Evolutionary conservation across 2,888 invertebrate species (phyloP), one percentile per base, ranked within the genome.

Genomic region (Arrhopalites spinosus): DNA sequence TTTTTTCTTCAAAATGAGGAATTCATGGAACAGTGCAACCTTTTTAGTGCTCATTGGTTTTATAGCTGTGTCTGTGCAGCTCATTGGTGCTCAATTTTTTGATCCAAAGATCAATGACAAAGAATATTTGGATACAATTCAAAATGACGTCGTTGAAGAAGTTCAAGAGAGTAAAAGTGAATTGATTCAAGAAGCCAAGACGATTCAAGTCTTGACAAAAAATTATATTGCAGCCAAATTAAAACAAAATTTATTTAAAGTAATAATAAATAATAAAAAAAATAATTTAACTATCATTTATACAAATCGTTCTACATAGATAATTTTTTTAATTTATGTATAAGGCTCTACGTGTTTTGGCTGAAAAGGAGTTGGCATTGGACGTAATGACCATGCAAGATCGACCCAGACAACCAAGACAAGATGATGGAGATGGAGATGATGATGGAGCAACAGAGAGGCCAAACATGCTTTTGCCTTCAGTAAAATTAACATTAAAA

Each of bases 291-390:
- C 15, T 50, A 15, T 50, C 20, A 15, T 15, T 11, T 15, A 50
- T 3, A 50, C 50, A 50, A 3, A 50, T 11, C n/a, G 15, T 7
- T 11, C 15, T 11, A 45, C 7, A 45, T 23, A 59, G 5, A 20
- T 2, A 59, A 23, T 23, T 23, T 23, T 56, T 53, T 36, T n/a
- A 67, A 25, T 23, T 17, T 66, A 3, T n/a, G 66, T 73, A 1
- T 66, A 61, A 83, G 83, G 82, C 82, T 13, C 75, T 83, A 0
- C 76, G 83, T 11, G 78, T 82, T 8, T 50, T 83, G 0, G 83
- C 82, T 2, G 83, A 82, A 70, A 80, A 79, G 47, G 82, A 83
- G 73, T 56, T 81, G 29, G 78, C 78, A 45, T 64, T 76, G 45
- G 79, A 77, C 36, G 68, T 73, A 2, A 70, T 76, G 66, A 75